These are phyloP conservation scores for Diachasmimorpha longicaudata DNA, from an alignment of 1,140 invertebrate genomes.

Conservation along the genomic window DNA sequence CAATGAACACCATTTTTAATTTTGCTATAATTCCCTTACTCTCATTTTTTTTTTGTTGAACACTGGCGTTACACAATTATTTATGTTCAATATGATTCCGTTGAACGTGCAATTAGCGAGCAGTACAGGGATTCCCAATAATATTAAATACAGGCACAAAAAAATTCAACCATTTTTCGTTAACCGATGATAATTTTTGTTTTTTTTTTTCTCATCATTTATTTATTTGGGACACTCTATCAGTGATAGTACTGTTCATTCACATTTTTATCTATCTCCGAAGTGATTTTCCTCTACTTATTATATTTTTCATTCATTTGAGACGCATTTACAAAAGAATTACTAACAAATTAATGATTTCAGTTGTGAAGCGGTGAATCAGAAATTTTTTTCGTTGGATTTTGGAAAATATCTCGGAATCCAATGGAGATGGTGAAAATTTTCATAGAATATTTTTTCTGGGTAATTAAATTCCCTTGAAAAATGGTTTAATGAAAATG, in stretches of 20 bases:
- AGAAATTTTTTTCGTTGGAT: too few species aligned
- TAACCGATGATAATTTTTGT: background rate
- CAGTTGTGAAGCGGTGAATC: background rate
- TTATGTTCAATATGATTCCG: background rate
- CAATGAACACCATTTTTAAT: slow-evolving; percentile 36
- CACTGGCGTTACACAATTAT: slow-evolving; percentile 1
- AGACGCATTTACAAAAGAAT: slow-evolving; percentile 9
- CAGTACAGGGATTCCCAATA: background rate
- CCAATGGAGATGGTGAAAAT: too few species aligned
- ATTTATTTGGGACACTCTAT: background rate
- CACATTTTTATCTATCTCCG: background rate
- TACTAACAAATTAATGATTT: background rate
- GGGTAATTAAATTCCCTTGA: too few species aligned
- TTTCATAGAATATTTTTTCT: too few species aligned
- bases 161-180: background rate
- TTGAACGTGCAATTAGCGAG: background rate
- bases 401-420: too few species aligned
- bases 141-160: background rate
- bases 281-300: background rate
- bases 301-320: slow-evolving; percentile 4
- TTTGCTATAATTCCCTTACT: background rate
- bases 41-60: slow-evolving; percentile 3
- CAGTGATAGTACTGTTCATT: background rate
- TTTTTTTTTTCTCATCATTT: background rate
- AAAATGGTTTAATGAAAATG: too few species aligned